Conservation (phyloP, 2,113 vertebrate species). For the Notechis scutatus region DNA sequence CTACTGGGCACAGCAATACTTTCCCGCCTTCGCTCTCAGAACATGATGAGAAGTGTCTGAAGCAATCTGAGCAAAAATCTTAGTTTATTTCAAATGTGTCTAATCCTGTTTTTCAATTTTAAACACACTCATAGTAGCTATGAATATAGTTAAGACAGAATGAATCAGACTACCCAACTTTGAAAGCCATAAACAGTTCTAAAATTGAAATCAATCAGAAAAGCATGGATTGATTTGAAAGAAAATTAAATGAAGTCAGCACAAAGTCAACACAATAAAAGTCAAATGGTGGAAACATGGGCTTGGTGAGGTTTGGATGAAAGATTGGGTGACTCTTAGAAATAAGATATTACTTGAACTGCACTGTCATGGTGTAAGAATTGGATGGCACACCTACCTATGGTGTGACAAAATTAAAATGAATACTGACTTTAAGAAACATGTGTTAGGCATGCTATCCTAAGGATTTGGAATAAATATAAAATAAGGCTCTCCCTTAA, state of each 20-base stretch:
- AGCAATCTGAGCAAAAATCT: not conserved
- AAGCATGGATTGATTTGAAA: not conserved
- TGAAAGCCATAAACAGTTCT: not conserved
- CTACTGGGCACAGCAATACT: constrained; percentile 24
- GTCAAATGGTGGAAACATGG: not conserved
- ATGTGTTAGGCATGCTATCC: not conserved
- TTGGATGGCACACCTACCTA: not conserved
- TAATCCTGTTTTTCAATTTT: not conserved
- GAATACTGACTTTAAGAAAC: not conserved
- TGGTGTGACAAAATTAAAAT: not conserved
- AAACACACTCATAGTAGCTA: not conserved
- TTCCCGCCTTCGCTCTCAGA: not conserved
- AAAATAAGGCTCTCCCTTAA: not conserved
- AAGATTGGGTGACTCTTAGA: not conserved
- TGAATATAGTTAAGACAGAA: not conserved
- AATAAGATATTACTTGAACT: not conserved
- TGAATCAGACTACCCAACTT: not conserved
- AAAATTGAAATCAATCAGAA: not conserved
- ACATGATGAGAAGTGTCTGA: constrained; percentile 5
- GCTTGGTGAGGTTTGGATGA: not conserved
- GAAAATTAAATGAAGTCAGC: not conserved
- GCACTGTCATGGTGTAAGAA: not conserved
- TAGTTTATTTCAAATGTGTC: not conserved
- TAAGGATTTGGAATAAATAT: not conserved
- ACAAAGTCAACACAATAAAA: not conserved